Conservation (phyloP, 1,140 invertebrate species). For the Notospermus geniculatus region DNA sequence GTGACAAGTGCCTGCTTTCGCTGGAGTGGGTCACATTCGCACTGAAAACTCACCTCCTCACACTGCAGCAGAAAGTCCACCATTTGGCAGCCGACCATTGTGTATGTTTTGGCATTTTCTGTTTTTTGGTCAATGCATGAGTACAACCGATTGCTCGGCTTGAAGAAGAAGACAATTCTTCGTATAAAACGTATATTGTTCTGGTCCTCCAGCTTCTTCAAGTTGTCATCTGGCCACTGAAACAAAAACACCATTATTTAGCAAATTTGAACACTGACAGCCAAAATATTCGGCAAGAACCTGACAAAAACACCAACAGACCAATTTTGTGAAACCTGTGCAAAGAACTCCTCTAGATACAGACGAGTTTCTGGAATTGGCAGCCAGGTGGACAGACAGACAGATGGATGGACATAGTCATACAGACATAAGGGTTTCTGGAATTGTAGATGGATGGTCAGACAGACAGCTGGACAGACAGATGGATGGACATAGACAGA, state of each 20-base stretch:
- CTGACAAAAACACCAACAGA: not conserved
- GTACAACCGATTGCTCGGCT: conserved; percentile 80
- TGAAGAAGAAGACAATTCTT: conserved; percentile 79
- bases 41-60: conserved; percentile 61
- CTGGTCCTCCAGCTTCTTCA: conserved; percentile 69
- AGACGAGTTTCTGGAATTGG: too few relatives aligned
- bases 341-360: too few relatives aligned
- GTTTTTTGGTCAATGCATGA: conserved; percentile 68
- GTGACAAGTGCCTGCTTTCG: too few relatives aligned
- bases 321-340: not conserved
- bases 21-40: not conserved
- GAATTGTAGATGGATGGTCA: too few relatives aligned
- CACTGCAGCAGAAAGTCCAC: conserved; percentile 71
- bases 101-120: conserved; percentile 63
- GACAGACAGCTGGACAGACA: too few relatives aligned
- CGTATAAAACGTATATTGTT: conserved; percentile 68
- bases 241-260: conserved; percentile 22
- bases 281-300: not conserved
- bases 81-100: conserved; percentile 72
- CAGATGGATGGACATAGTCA: too few relatives aligned
- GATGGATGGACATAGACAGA: too few relatives aligned
- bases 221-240: conserved; percentile 58
- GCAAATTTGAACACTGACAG: not conserved
- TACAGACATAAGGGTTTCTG: too few relatives aligned
- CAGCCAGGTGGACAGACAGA: too few relatives aligned